Evolutionary conservation across 64 coral and sea anemone genomes (phyloP), one percentile per base, ranked within the genome.

Genomic region (Cladopsammia gracilis): DNA sequence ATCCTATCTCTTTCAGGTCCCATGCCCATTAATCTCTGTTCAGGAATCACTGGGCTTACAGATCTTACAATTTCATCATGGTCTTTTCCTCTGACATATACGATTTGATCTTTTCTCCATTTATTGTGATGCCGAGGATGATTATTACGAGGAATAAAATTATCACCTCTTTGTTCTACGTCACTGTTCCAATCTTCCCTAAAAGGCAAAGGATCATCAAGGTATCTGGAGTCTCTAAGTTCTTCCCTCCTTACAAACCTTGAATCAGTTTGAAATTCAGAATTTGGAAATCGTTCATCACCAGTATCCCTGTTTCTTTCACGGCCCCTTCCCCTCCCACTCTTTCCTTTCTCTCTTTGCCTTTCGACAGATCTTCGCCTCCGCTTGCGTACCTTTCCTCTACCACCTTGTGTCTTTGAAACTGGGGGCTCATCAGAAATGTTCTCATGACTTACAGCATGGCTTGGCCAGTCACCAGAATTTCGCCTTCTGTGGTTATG

Each of bases 401-500:
- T 25, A 23, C 44, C 43, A 64, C 19, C 45, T 10, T 51, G 62
- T 5, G 19, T 42, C 57, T 80, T 80, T 34, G 76, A n/a, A 76
- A 49, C 24, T 16, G 23, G 16, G 20, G 65, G 25, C 72, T 84
- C 80, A 10, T 84, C 80, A 3, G 45, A 45, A 1, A 9, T 13
- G 7, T 67, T 67, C 19, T 84, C 80, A 68, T 50, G 18, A 49
- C 20, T 23, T 47, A 43, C 18, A 25, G 80, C 10, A 11, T 45
- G 71, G 4, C 22, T 65, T 76, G 87, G 48, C 77, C 88, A 79
- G 34, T 90, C 88, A 67, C 59, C 75, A 13, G 88, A 69, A 76
- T 90, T 76, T 51, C 76, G 88, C 66, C 75, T 90, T 90, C 74
- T 90, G 16, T 68, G 71, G 47, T 43, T 61, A 15, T 24, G 43